Evolutionary conservation across 23 tunicate genomes (phyloP).

Genomic region (Styela clava): DNA sequence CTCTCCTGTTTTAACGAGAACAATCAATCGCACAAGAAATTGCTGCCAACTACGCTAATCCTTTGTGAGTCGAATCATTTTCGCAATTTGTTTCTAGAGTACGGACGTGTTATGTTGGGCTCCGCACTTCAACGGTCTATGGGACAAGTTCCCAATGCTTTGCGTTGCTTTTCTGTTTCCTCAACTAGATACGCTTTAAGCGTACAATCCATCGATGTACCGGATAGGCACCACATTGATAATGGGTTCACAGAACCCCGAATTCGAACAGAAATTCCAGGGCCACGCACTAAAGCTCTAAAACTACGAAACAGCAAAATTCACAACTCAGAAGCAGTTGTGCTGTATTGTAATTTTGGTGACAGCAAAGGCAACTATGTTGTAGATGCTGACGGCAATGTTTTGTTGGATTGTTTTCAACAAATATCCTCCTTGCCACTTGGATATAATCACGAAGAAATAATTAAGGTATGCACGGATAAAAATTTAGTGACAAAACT

Average conservation of each 20-base stretch:
- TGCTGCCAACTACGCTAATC: not conserved
- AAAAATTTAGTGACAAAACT: not conserved
- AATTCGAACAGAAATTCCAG: not conserved
- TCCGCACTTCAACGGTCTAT: not conserved
- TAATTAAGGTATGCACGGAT: not conserved
- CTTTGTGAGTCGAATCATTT: not conserved
- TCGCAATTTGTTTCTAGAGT: not conserved
- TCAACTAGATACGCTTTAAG: not conserved
- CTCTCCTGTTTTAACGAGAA: not conserved
- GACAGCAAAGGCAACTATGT: slow-evolving; percentile 15
- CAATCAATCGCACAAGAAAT: not conserved
- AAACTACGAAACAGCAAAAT: not conserved
- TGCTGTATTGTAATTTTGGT: not conserved
- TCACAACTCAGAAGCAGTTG: slow-evolving; percentile 7
- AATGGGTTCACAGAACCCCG: not conserved
- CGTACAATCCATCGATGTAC: no score
- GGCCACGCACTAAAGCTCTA: not conserved
- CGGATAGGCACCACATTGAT: not conserved
- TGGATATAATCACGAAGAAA: not conserved
- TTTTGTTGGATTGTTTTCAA: slow-evolving; percentile 19
- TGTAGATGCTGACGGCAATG: slow-evolving; percentile 22
- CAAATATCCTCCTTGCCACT: slow-evolving; percentile 21
- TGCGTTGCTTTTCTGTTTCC: not conserved
- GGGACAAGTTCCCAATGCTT: not conserved
- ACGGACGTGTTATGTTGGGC: not conserved